A percentile compares a stretch with the other conserved stretches of the same genome.
phyloP scores from a whole-genome alignment of 2,113 vertebrate species.

The Sinocyclocheilus rhinocerous region DNA sequence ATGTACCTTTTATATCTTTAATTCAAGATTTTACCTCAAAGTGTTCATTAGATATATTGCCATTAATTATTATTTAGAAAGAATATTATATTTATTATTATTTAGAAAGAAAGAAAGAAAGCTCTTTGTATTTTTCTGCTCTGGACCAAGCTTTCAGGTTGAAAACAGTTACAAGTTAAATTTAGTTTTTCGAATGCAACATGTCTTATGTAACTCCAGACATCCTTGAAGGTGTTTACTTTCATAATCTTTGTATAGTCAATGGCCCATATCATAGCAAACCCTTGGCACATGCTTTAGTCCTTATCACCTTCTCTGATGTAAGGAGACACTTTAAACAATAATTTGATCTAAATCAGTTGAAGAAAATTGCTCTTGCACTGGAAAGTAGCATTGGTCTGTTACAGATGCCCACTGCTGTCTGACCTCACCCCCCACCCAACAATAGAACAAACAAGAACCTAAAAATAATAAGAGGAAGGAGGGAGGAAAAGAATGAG shows the following conservation, averaged over 20 bases:
- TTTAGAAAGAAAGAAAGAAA: not conserved
- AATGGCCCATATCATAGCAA: slow-evolving; percentile 4
- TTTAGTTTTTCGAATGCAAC: not conserved
- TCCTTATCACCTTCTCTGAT: slow-evolving; percentile 9
- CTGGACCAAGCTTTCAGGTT: not conserved
- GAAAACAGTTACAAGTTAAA: not conserved
- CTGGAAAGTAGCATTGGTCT: slow-evolving; percentile 19
- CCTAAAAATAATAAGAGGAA: slow-evolving; percentile 55
- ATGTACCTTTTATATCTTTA: too few species aligned
- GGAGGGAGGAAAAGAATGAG: slow-evolving; percentile 45
- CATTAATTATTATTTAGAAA: too few species aligned
- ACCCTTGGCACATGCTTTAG: not conserved
- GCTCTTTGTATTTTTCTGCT: too few species aligned
- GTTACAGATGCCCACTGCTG: slow-evolving; percentile 20
- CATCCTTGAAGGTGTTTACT: slow-evolving; percentile 18
- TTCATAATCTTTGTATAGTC: slow-evolving; percentile 5
- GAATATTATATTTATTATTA: too few species aligned
- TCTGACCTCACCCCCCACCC: slow-evolving; percentile 11
- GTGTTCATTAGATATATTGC: too few species aligned
- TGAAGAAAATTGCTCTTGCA: not conserved
- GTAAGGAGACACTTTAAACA: not conserved
- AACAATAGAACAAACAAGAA: slow-evolving; percentile 52
- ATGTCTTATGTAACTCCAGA: not conserved
- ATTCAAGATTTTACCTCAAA: too few species aligned
- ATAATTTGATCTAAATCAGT: not conserved